A percentile compares a stretch with the other conserved stretches of the same genome.
Evolutionary conservation across 2,888 invertebrate genomes (phyloP).

Genomic region (Tenthredo mesomela): DNA sequence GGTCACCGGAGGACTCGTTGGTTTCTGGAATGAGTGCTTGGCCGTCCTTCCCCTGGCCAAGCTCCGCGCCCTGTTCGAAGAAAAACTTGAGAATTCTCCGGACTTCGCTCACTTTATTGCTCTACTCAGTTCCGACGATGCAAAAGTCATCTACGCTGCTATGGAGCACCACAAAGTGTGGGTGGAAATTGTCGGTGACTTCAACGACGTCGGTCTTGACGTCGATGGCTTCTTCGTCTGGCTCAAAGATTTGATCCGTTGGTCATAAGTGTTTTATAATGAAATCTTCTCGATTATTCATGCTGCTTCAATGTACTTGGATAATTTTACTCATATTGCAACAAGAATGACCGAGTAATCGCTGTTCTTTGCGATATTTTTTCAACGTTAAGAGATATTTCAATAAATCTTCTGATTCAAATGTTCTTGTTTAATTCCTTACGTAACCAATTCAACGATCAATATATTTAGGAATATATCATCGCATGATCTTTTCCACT

Average conservation of each 20-base stretch:
- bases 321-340: not conserved
- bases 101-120: conserved; percentile 64
- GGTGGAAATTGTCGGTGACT: not conserved
- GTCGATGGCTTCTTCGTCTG: conserved; percentile 55
- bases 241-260: conserved; percentile 58
- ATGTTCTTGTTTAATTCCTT: not conserved
- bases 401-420: not conserved
- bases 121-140: conserved; percentile 60
- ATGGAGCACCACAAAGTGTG: conserved; percentile 56
- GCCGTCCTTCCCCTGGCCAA: conserved; percentile 66
- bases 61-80: conserved; percentile 63
- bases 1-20: conserved; percentile 59
- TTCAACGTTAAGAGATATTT: not conserved
- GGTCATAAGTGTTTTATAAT: conserved; percentile 22
- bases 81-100: conserved; percentile 65
- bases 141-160: conserved; percentile 62
- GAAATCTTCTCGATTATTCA: not conserved
- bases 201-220: conserved; percentile 53
- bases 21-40: conserved; percentile 65
- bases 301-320: not conserved
- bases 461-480: no score
- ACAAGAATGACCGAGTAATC: not conserved
- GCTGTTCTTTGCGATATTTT: not conserved
- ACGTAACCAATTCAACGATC: not conserved
- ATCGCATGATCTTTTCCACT: not conserved